phyloP scores from a whole-genome alignment of 2,888 invertebrate species.

The Caradrina kadenii region DNA sequence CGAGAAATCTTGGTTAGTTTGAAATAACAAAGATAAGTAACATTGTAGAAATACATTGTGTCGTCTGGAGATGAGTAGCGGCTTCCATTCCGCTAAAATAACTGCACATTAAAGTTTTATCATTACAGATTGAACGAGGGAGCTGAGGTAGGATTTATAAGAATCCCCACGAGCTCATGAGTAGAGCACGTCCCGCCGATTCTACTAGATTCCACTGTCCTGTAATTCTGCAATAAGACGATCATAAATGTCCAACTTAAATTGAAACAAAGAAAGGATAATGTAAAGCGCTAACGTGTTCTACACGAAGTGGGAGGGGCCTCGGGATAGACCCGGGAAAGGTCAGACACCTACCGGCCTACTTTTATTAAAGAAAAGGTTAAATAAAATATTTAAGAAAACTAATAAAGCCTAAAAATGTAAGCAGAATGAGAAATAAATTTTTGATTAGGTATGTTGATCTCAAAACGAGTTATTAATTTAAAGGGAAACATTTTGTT shows the following conservation, averaged over 20 bases:
- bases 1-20: slow-evolving; percentile 37
- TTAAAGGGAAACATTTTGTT: slow-evolving; percentile 15
- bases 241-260: slow-evolving; percentile 64
- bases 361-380: slow-evolving; percentile 37
- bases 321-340: slow-evolving; percentile 24
- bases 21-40: slow-evolving; percentile 55
- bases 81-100: slow-evolving; percentile 49
- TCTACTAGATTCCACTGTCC: slow-evolving; percentile 56
- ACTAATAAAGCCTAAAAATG: slow-evolving; percentile 34
- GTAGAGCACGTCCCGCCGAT: slow-evolving; percentile 63
- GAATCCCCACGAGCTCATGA: slow-evolving; percentile 62
- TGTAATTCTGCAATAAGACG: slow-evolving; percentile 61
- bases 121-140: slow-evolving; percentile 66
- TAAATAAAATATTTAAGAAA: slow-evolving; percentile 41
- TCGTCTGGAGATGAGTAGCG: slow-evolving; percentile 42
- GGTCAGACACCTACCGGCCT: slow-evolving; percentile 47
- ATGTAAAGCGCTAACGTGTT: slow-evolving; percentile 51
- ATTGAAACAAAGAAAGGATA: slow-evolving; percentile 63
- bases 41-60: slow-evolving; percentile 31
- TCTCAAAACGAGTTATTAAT: slow-evolving; percentile 24
- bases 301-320: slow-evolving; percentile 30
- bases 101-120: slow-evolving; percentile 67
- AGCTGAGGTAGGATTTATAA: slow-evolving; percentile 58
- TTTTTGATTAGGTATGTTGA: slow-evolving; percentile 27
- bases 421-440: slow-evolving; percentile 27